A percentile compares a stretch with the other conserved stretches of the same genome.
Evolutionary conservation across 2,797 vertebrate genomes (phyloP).

Genomic region (Gymnothorax reevesii): DNA sequence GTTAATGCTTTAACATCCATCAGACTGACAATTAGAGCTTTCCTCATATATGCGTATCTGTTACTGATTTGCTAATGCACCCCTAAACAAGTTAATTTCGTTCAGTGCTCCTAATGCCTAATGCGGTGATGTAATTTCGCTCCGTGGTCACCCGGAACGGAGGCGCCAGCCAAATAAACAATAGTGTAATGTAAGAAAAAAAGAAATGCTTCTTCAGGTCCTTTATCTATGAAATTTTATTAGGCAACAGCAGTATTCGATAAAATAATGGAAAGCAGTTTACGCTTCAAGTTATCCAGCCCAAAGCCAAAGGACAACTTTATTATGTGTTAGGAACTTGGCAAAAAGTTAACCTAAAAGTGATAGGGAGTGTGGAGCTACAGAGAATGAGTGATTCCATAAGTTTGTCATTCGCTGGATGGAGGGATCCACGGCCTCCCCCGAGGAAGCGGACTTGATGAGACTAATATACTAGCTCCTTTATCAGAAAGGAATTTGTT

Average conservation of each 20-base stretch:
- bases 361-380: not conserved
- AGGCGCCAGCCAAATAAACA: not conserved
- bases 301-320: not conserved
- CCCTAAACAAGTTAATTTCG: not conserved
- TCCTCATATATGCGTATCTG: not conserved
- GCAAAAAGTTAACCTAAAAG: not conserved
- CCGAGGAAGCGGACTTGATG: not conserved
- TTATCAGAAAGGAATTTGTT: not conserved
- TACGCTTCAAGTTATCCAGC: not conserved
- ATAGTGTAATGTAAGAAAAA: slow-evolving; percentile 1
- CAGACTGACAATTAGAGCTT: not conserved
- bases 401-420: not conserved
- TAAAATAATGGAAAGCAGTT: not conserved
- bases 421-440: not conserved
- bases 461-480: not conserved
- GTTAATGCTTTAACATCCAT: not conserved
- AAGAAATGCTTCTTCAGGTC: slow-evolving; percentile 5
- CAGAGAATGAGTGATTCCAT: not conserved
- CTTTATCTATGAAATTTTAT: not conserved
- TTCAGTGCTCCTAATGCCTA: not conserved
- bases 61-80: not conserved
- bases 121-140: not conserved
- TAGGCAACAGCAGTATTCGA: not conserved
- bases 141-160: not conserved
- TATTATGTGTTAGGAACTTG: not conserved